phyloP scores from a whole-genome alignment of 2,888 invertebrate species.

The Noctua comes region DNA sequence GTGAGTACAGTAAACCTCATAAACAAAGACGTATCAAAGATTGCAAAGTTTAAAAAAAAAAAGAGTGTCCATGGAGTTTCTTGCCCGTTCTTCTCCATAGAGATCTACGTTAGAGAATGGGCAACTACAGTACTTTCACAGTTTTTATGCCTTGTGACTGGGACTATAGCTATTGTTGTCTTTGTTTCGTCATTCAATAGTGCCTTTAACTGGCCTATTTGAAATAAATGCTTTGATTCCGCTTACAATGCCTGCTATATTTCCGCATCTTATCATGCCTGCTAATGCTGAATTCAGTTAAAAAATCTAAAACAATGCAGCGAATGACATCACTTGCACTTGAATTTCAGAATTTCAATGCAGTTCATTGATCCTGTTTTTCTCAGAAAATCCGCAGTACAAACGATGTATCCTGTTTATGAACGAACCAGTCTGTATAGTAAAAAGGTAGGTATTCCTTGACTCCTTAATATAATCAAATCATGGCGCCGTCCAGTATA shows the following conservation, averaged over 20 bases:
- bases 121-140: too few species aligned
- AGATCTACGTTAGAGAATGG: too few species aligned
- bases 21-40: neutral
- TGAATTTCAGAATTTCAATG: conserved; percentile 9
- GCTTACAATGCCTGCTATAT: too few species aligned
- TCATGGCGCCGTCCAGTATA: conserved; percentile 19
- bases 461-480: conserved; percentile 33
- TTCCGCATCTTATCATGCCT: too few species aligned
- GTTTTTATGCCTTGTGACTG: too few species aligned
- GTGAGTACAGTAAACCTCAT: neutral
- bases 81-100: too few species aligned
- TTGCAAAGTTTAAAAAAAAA: too few species aligned
- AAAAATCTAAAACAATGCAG: neutral
- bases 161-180: too few species aligned
- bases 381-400: conserved; percentile 11
- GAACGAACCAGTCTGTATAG: neutral
- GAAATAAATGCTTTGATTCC: too few species aligned
- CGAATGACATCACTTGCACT: conserved; percentile 28
- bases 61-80: too few species aligned
- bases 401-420: conserved; percentile 2
- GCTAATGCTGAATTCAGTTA: neutral
- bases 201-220: too few species aligned
- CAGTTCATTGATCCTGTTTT: conserved; percentile 26
- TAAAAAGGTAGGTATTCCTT: conserved; percentile 9
- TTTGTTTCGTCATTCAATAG: too few species aligned